Evolutionary conservation across 1,140 invertebrate species (phyloP).

Genomic region (Plutomurus gul): DNA sequence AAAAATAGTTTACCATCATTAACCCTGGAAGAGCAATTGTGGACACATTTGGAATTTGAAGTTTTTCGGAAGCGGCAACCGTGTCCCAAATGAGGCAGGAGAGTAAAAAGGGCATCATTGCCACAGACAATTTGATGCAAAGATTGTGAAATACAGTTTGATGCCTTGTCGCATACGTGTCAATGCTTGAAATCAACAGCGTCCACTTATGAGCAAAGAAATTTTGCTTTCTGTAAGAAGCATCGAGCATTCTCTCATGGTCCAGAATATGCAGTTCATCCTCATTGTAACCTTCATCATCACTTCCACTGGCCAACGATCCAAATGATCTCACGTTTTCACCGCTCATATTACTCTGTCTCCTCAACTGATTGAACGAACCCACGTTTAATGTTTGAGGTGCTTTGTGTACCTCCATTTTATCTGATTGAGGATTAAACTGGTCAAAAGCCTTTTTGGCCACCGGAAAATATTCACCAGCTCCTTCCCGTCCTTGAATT

Average conservation of each 20-base stretch:
- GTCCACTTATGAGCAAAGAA: not conserved
- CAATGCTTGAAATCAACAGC: not conserved
- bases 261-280: not conserved
- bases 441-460: too few species aligned
- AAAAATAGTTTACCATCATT: not conserved
- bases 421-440: too few species aligned
- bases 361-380: not conserved
- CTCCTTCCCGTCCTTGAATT: too few species aligned
- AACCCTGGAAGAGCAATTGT: not conserved
- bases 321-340: not conserved
- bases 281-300: not conserved
- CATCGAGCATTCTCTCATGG: not conserved
- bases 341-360: not conserved
- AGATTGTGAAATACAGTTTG: not conserved
- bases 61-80: not conserved
- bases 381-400: too few species aligned
- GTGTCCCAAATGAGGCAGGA: not conserved
- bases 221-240: not conserved
- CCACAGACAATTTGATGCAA: not conserved
- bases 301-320: too few species aligned
- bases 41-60: not conserved
- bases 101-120: not conserved
- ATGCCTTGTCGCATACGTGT: not conserved
- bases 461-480: too few species aligned
- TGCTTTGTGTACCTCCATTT: too few species aligned